Evolutionary conservation across 2,888 invertebrate genomes (phyloP).

Genomic region (Pyralis farinalis): DNA sequence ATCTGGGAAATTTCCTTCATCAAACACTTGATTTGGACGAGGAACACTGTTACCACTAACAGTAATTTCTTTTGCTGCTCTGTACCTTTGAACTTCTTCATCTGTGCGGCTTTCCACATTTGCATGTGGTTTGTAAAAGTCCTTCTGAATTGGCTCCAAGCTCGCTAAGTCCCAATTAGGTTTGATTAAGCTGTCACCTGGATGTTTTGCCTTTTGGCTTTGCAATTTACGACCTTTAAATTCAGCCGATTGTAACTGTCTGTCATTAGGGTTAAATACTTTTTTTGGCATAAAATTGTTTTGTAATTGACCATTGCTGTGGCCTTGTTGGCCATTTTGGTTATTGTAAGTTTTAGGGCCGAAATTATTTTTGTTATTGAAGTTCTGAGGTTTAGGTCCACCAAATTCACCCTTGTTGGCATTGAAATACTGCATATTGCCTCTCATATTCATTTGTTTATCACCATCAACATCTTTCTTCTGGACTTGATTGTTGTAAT

Average conservation of each 20-base stretch:
- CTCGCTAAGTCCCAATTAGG: constrained; percentile 91
- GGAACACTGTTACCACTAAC: constrained; percentile 93
- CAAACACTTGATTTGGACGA: constrained; percentile 93
- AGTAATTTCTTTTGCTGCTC: constrained; percentile 91
- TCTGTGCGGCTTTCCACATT: constrained; percentile 85
- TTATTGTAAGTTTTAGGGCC: constrained; percentile 62
- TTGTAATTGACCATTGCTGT: constrained; percentile 38
- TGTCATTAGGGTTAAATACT: constrained; percentile 51
- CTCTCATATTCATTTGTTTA: constrained; percentile 44
- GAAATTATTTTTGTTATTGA: constrained; percentile 56
- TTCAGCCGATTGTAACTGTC: constrained; percentile 52
- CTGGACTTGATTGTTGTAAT: constrained; percentile 56
- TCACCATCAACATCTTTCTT: constrained; percentile 61
- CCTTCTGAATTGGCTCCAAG: constrained; percentile 92
- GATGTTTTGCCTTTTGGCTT: constrained; percentile 85
- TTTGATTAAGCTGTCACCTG: constrained; percentile 86
- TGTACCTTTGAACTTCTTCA: constrained; percentile 88
- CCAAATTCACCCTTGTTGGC: constrained; percentile 65
- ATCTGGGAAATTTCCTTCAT: constrained; percentile 94
- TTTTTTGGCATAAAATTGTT: constrained; percentile 59
- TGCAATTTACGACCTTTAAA: constrained; percentile 78
- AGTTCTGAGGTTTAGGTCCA: constrained; percentile 65
- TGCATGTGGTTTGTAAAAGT: constrained; percentile 93
- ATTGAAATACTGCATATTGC: constrained; percentile 71
- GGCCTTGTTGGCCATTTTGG: constrained; percentile 36